Conservation (phyloP, 2,888 invertebrate genomes). For the Calameuta pallipes region DNA sequence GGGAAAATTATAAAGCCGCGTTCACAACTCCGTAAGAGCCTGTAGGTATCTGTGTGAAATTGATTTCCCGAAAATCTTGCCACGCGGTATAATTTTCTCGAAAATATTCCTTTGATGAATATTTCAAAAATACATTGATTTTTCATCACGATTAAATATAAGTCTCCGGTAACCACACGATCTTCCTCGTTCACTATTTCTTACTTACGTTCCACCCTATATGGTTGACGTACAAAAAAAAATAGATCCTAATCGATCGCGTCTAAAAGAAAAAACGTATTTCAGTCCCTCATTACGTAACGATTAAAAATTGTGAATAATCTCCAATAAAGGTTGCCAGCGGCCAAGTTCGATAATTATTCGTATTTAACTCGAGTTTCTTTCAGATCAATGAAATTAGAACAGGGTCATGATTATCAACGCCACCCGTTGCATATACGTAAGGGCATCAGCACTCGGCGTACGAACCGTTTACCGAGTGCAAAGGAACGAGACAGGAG, state of each 20-base stretch:
- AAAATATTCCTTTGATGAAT: no score
- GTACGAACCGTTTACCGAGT: neutral
- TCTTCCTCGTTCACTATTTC: no score
- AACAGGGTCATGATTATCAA: slow-evolving; percentile 27
- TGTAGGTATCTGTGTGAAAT: no score
- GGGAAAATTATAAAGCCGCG: slow-evolving; percentile 29
- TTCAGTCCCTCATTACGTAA: neutral
- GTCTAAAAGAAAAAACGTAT: neutral
- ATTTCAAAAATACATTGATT: no score
- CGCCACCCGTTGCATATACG: slow-evolving; percentile 20
- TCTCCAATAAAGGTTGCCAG: neutral
- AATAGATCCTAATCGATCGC: neutral
- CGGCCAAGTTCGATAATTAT: neutral
- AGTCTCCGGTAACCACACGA: no score
- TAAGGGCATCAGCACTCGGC: slow-evolving; percentile 20
- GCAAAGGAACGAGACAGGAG: neutral
- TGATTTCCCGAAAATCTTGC: no score
- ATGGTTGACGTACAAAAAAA: neutral
- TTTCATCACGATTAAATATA: no score
- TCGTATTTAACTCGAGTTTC: neutral
- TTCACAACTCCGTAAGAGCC: slow-evolving; percentile 10
- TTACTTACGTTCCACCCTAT: neutral
- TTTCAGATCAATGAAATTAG: slow-evolving; percentile 25
- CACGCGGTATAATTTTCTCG: neutral
- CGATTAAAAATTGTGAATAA: neutral